Evolutionary conservation across 2,113 vertebrate genomes (phyloP), one percentile per base, ranked within the genome.

Genomic region (Dasyornis broadbenti): DNA sequence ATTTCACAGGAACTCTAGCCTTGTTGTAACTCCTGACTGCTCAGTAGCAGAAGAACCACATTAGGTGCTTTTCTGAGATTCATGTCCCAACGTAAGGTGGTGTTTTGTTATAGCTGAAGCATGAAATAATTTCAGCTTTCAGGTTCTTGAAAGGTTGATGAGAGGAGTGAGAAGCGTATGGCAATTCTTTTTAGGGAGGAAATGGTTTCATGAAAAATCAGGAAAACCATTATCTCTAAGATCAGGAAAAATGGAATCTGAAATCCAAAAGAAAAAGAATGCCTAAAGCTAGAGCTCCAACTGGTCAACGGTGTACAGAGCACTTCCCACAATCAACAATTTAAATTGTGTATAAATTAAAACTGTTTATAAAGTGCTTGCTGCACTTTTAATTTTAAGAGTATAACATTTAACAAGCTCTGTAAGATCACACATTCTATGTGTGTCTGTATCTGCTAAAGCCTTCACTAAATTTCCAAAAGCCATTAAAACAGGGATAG

Each of bases 341-440:
- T 82, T 72, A 65, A 94, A 90, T 80, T 87, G 35, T n/a, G 72
- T 69, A 80, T 82, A 91, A 79, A 91, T 91, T 82, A 82, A 72
- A 87, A 61, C 42, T 45, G 28, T 23, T 84, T 87, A 44, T 73
- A 59, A 90, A 91, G 24, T 49, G 10, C 10, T 87, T 60, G 44
- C 45, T 95, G 40, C 37, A 57, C 37, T 93, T 87, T 40, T n/a
- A 57, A 23, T 70, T 90, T 75, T 63, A 37, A 57, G 61, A 64
- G 10, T 57, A 90, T 79, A 88, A n/a, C 31, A 87, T 82, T 91
- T 87, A 85, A 87, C 27, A 85, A 91, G 76, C 53, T 64, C n/a
- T 69, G 6, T 72, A 93, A 59, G 2, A 31, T 72, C 57, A 42
- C 15, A 64, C 44, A 69, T 28, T 53, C 35, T 91, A 4, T 77